A percentile compares a stretch with the other conserved stretches of the same genome.
phyloP scores from a whole-genome alignment of 92 coral and sea anemone species.

The Phenganax marumi region DNA sequence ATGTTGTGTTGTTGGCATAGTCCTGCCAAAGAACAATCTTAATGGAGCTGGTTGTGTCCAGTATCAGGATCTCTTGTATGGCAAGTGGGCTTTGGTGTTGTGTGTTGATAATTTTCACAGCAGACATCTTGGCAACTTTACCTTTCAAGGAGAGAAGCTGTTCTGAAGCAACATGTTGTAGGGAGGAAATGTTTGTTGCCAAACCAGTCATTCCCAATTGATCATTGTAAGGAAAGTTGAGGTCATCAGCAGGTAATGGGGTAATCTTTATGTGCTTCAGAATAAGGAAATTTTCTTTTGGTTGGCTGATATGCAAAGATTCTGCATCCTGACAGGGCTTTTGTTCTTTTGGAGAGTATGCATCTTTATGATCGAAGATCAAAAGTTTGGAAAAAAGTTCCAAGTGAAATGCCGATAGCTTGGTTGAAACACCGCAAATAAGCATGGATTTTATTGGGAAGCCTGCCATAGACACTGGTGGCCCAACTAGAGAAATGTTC shows the following conservation, averaged over 20 bases:
- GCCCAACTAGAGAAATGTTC: conserved; percentile 26
- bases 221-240: conserved; percentile 15
- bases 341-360: conserved; percentile 23
- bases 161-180: conserved; percentile 45
- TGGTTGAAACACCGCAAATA: conserved; percentile 23
- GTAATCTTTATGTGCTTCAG: conserved; percentile 8
- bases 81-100: conserved; percentile 41
- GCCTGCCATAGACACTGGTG: conserved; percentile 22
- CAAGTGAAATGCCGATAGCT: conserved; percentile 11
- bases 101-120: conserved; percentile 36
- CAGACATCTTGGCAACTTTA: conserved; percentile 41
- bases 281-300: conserved; percentile 17
- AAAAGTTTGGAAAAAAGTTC: conserved; percentile 17
- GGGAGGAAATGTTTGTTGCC: conserved; percentile 18
- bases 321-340: conserved; percentile 30
- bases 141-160: conserved; percentile 46
- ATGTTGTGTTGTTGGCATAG: conserved; percentile 27
- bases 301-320: conserved; percentile 9
- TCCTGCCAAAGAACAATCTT: conserved; percentile 52
- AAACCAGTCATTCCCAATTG: neutral
- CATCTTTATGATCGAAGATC: conserved; percentile 22
- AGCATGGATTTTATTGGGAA: conserved; percentile 30
- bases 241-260: neutral
- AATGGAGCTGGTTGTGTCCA: conserved; percentile 46
- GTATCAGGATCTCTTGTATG: conserved; percentile 46